Conservation (phyloP, 2,888 invertebrate species). For the Drosophila falleni region DNA sequence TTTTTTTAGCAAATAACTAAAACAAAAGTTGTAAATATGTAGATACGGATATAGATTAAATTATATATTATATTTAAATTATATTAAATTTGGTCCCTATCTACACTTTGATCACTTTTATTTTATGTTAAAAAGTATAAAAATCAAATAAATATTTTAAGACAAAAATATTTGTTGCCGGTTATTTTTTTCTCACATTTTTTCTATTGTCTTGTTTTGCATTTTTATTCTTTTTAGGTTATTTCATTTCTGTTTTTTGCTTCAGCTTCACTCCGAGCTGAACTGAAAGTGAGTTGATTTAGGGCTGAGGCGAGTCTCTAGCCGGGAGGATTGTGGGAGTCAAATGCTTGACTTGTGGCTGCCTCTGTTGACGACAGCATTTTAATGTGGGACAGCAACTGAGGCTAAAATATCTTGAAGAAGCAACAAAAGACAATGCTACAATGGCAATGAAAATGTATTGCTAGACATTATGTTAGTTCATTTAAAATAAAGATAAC, state of each 20-base stretch:
- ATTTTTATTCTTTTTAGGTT: constrained; percentile 28
- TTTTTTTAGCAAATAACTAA: too few relatives aligned
- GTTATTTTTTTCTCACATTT: constrained; percentile 11
- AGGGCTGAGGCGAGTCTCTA: constrained; percentile 10
- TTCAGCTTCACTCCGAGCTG: constrained; percentile 34
- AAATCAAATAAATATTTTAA: constrained; percentile 69
- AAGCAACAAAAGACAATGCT: constrained; percentile 1
- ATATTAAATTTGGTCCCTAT: not conserved
- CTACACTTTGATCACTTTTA: constrained; percentile 1
- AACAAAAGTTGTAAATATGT: not conserved
- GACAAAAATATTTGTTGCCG: constrained; percentile 48
- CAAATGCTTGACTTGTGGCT: constrained; percentile 31
- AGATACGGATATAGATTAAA: not conserved
- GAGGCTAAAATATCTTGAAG: constrained; percentile 8
- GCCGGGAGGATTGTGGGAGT: not conserved
- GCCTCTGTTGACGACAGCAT: constrained; percentile 55
- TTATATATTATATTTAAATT: too few relatives aligned
- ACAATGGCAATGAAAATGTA: constrained; percentile 21
- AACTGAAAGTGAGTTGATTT: constrained; percentile 65
- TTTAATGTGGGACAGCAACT: constrained; percentile 58
- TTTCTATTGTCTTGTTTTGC: constrained; percentile 10
- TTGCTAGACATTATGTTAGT: not conserved
- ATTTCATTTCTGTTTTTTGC: constrained; percentile 31
- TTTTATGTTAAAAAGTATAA: constrained; percentile 15
- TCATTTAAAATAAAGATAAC: too few relatives aligned